Conservation (phyloP, 2,797 vertebrate genomes). For the Petrocephalus schoutedeni region DNA sequence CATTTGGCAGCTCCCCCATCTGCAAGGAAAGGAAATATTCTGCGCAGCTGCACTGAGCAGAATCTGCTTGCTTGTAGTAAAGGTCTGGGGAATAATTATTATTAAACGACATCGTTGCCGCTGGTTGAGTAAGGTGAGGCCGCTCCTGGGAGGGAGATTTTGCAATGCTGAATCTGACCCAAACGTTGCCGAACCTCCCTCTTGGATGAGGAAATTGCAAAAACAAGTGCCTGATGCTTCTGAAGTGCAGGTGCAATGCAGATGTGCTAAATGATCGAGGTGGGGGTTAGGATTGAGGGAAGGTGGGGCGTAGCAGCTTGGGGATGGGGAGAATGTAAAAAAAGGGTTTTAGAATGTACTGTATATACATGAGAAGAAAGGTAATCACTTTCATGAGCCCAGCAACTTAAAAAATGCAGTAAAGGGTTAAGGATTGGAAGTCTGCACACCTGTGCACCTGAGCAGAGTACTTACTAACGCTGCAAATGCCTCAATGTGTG, state of each 20-base stretch:
- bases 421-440: not conserved
- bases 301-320: not conserved
- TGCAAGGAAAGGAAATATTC: not conserved
- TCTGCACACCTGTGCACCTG: not conserved
- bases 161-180: not conserved
- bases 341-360: not conserved
- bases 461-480: not conserved
- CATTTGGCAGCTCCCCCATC: not conserved
- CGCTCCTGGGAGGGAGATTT: not conserved
- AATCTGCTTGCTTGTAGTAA: not conserved
- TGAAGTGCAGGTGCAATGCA: not conserved
- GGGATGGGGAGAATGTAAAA: not conserved
- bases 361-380: not conserved
- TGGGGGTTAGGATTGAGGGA: not conserved
- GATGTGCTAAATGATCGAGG: not conserved
- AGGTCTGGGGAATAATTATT: not conserved
- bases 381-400: not conserved
- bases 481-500: not conserved
- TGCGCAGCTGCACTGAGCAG: not conserved
- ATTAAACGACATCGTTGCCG: not conserved
- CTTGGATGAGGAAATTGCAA: not conserved
- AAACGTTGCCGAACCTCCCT: not conserved
- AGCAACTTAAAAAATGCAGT: not conserved
- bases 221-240: not conserved
- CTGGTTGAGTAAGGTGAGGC: not conserved